Evolutionary conservation across 1,140 invertebrate genomes (phyloP), one percentile per base, ranked within the genome.

Genomic region (Dendroctonus ponderosae): DNA sequence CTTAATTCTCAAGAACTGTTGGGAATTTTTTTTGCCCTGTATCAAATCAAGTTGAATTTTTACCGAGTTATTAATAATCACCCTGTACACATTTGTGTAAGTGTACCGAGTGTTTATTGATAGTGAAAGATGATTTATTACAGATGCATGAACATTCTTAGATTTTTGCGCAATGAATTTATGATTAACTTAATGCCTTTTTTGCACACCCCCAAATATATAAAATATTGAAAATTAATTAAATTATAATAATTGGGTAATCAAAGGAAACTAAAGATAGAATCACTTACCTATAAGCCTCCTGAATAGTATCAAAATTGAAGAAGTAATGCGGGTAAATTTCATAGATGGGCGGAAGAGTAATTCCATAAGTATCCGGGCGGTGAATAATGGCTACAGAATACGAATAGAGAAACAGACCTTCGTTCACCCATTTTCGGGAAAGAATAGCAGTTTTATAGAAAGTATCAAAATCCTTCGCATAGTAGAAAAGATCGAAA

Each of bases 401-500:
- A 2, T 87, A 76, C 37, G 85, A 83, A 62, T 88, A 86, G 0
- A 85, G 79, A 72, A 88, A 91, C 72, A 88, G 79, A 50, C 81
- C 84, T 75, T 83, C 84, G 80, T 87, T 90, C 57, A 87, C 74
- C 67, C 84, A 69, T 9, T 85, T 74, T 8, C 87, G 82, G 39
- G 86, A 85, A 84, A 85, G 89, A 65, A 81, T 80, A 6, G 86
- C 85, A 6, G 82, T 84, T 56, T 85, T 84, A 63, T 83, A 80
- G 72, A 85, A 83, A 0, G 83, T 85, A 12, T 78, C 78, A 70
- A 81, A 86, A 69, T 86, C 83, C 73, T 89, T 88, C 59, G 88
- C 87, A 70, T 84, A 84, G 77, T 85, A 88, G 71, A 91, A 83
- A 62, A 89, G 72, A 61, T 89, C 84, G 81, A 89, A 90, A 54